Evolutionary conservation across 2,797 vertebrate genomes (phyloP), one percentile per base, ranked within the genome.

Genomic region (Sebastolobus altivelis): DNA sequence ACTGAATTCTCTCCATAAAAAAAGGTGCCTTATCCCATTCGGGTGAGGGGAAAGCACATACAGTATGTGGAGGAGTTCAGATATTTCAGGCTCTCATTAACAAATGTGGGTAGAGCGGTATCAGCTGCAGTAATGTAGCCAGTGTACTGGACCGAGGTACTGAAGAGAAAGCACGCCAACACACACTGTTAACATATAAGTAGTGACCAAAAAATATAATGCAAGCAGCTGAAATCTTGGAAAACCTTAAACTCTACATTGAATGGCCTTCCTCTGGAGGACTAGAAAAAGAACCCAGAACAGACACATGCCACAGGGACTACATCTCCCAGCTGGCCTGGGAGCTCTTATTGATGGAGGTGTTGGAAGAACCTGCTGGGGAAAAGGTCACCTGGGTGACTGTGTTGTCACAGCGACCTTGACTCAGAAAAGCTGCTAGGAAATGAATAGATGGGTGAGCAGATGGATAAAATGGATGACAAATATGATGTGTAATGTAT

Each of bases 321-420:
- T 81, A 54, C 69, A 85, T 65, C 62, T 86, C 80, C 78, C 80
- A 89, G 68, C 38, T 70, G 72, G 29, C 73, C 71, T 4, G 13
- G 56, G 16, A 75, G 49, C 49, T 6, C 31, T 66, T 65, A 25
- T 49, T 49, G 18, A 31, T 62, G 37, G 59, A 85, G 35, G 38
- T 70, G 73, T 62, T 73, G 62, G 12, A 76, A 16, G 63, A 79
- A 61, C 25, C 43, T 68, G 65, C 70, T 46, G 74, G 72, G 72
- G 43, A 81, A 75, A 82, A 79, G 61, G 71, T 75, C 69, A 72
- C 72, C 58, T 80, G 55, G 77, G 73, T 76, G 77, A 74, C 35
- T 27, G n/a, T 71, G 78, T 80, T 84, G 52, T 54, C 65, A 80
- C 74, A 79, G 77, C 3, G 49, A 86, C 61, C 27, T 55, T 68